These are phyloP conservation scores for Tenthredo mesomela DNA, from an alignment of 2,888 invertebrate species.

Conservation along the genomic window DNA sequence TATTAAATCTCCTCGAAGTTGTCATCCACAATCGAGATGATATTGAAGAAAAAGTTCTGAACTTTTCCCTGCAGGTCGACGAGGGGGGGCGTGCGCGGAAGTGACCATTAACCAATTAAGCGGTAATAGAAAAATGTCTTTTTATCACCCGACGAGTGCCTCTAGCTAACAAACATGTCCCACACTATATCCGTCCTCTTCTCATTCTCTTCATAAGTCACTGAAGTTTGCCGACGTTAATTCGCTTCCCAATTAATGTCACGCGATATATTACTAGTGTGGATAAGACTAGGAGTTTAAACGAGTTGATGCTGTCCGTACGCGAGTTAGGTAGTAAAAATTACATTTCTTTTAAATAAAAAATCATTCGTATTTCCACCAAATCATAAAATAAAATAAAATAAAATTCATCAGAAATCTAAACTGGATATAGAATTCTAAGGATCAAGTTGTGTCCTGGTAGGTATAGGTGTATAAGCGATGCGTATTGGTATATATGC, in stretches of 20 bases:
- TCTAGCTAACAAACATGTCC: conserved; percentile 29
- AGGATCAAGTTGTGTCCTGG: background rate
- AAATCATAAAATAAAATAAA: background rate
- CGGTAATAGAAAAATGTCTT: conserved; percentile 44
- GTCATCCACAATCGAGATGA: background rate
- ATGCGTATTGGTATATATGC: too few species aligned
- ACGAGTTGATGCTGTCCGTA: background rate
- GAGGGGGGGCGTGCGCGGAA: conserved; percentile 6
- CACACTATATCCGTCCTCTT: background rate
- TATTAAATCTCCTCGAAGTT: background rate
- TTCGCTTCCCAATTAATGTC: conserved; percentile 50
- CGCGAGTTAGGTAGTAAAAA: background rate
- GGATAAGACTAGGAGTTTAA: background rate
- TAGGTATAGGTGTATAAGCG: background rate
- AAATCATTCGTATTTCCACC: background rate
- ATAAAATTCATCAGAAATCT: background rate
- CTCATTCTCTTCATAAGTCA: conserved; percentile 6
- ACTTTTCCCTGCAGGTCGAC: background rate
- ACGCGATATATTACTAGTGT: conserved; percentile 10
- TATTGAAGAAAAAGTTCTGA: background rate
- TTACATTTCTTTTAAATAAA: background rate
- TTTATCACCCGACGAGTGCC: conserved; percentile 31
- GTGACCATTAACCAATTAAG: conserved; percentile 45
- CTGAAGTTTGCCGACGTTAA: conserved; percentile 52
- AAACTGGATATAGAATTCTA: background rate